Conservation (phyloP, 2,797 vertebrate species). For the Tinamus major region DNA sequence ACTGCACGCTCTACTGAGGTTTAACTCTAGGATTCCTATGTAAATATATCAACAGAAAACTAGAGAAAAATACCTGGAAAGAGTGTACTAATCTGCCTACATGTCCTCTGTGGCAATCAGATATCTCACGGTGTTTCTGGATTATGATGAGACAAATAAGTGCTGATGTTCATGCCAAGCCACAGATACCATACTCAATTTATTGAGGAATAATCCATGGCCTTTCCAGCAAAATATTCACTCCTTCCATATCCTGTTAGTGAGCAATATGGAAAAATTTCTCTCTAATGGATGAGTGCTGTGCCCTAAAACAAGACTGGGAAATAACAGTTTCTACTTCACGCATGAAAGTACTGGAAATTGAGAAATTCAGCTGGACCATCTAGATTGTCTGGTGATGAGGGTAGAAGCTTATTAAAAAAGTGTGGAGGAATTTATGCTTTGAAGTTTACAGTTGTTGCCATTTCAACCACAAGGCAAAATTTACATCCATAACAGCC, state of each 20-base stretch:
- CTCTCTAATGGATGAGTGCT: slow-evolving; percentile 46
- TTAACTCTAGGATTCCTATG: not conserved
- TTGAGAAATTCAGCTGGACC: slow-evolving; percentile 53
- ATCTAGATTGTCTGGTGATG: slow-evolving; percentile 36
- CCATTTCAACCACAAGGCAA: slow-evolving; percentile 22
- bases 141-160: slow-evolving; percentile 24
- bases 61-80: not conserved
- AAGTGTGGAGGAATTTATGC: slow-evolving; percentile 38
- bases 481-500: not conserved
- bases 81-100: not conserved
- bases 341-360: slow-evolving; percentile 61
- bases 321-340: slow-evolving; percentile 55
- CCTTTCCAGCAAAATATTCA: slow-evolving; percentile 58
- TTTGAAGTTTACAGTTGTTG: slow-evolving; percentile 58
- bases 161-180: slow-evolving; percentile 29
- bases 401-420: slow-evolving; percentile 7
- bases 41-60: not conserved
- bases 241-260: slow-evolving; percentile 59
- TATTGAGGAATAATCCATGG: slow-evolving; percentile 68
- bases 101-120: not conserved
- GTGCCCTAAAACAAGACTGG: slow-evolving; percentile 16
- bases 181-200: slow-evolving; percentile 60
- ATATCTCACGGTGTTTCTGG: not conserved
- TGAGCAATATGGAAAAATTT: slow-evolving; percentile 69
- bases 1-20: not conserved